Base-by-base conservation (phyloP, 92 coral and sea anemone genomes). In the Blastomussa wellsi region DNA sequence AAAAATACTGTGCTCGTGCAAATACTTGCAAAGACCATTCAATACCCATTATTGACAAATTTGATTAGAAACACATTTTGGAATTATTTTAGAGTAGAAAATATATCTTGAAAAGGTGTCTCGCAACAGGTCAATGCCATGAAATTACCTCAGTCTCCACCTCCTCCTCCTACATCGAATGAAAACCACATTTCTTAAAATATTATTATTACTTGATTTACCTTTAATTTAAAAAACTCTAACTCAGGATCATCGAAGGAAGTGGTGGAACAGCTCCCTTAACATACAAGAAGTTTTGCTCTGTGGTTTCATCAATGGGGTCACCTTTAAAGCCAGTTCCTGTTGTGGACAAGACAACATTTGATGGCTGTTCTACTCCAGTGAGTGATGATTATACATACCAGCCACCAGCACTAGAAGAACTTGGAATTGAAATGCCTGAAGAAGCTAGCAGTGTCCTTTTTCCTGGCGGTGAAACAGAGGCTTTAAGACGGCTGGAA, bases 401-500 rank as follows among this genome's bases (percentile, higher is more conserved):
- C 72, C 60, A 83, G 51, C 29, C 87, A n/a, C 93, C 91, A 24
- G 84, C 91, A 53, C 69, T 90, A 28, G 87, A 90, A 68, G 91
- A 90, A 15, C 79, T 90, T 55, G 93, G 91, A 62, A 72, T 86
- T 37, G 72, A 72, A 71, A 73, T n/a, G 6, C 89, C 91, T 60
- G 86, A 78, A 37, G 91, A 87, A 57, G 83, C 91, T 64, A 79
- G 57, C 15, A 74, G 62, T 11, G 83, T 87, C 49, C 64, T 90
- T 35, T 90, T 87, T 75, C 91, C 89, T 29, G 93, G 93, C 41
- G 93, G 93, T 48, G 93, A 90, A 64, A 71, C 90, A 15, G 93
- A 90, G 69, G 93, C 91, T 12, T 76, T 90, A n/a, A 75, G 86
- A 83, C 75, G 93, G 38, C 86, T 90, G 55, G 83, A 90, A 55